Evolutionary conservation across 1,140 invertebrate genomes (phyloP).

Genomic region (Drosophila orena): DNA sequence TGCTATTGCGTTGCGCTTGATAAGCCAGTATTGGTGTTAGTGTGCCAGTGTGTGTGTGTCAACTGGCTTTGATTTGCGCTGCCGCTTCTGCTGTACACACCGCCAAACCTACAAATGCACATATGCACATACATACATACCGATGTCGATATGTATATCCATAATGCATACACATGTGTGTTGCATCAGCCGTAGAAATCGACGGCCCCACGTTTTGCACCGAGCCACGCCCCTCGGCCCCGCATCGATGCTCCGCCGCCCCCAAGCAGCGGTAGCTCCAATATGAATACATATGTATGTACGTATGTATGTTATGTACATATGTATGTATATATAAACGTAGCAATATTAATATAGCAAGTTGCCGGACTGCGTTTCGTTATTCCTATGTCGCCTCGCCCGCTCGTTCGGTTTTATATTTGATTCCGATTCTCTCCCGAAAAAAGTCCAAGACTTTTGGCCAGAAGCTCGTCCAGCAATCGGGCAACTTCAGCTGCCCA

Average conservation of each 20-base stretch:
- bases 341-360: constrained; percentile 51
- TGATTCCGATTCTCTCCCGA: constrained; percentile 37
- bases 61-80: constrained; percentile 77
- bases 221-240: constrained; percentile 55
- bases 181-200: constrained; percentile 82
- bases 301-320: not conserved
- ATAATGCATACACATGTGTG: constrained; percentile 58
- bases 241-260: constrained; percentile 32
- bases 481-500: constrained; percentile 1
- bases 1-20: constrained; percentile 77
- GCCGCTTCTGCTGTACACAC: constrained; percentile 44
- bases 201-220: constrained; percentile 68
- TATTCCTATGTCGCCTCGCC: constrained; percentile 39
- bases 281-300: constrained; percentile 8
- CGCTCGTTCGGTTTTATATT: constrained; percentile 36
- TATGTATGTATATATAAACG: not conserved
- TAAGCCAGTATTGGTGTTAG: constrained; percentile 56
- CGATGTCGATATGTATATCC: not conserved
- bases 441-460: constrained; percentile 11
- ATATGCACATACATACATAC: no score
- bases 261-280: constrained; percentile 51
- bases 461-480: constrained; percentile 18
- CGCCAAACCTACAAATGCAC: not conserved
- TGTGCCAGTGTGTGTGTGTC: constrained; percentile 67
- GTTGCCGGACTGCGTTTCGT: constrained; percentile 59